Evolutionary conservation across 1,140 invertebrate species (phyloP), one percentile per base, ranked within the genome.

Genomic region (Phortica variegata): DNA sequence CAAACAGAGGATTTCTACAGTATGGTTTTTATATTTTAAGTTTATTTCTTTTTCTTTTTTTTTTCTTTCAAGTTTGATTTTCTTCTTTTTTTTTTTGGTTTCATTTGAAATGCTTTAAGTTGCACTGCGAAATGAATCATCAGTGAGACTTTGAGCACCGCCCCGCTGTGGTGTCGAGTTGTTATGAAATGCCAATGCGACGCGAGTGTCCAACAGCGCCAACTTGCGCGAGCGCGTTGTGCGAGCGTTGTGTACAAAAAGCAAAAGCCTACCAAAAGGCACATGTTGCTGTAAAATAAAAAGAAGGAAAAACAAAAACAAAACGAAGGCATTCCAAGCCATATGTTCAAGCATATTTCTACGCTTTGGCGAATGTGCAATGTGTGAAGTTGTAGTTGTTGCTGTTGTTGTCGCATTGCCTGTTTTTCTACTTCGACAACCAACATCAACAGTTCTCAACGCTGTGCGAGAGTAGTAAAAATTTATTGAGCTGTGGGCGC

Each of bases 401-500:
- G n/a, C n/a, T n/a, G n/a, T n/a, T n/a, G n/a, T n/a, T n/a, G n/a
- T n/a, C n/a, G n/a, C n/a, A n/a, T n/a, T n/a, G n/a, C n/a, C n/a
- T n/a, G n/a, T n/a, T n/a, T n/a, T n/a, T n/a, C n/a, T 45, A 51
- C 59, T 41, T 21, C 29, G 43, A 36, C 54, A 49, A 26, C 16
- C 20, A 43, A 39, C 26, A 23, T 43, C 39, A 39, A 29, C 37
- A 18, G 23, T 8, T n/a, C 32, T 34, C 32, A 34, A 13, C 32
- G 68, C 58, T 66, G 6, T 65, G 65, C 65, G 59, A 70, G 65
- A 69, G 61, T 59, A 71, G 63, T 68, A 61, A 71, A 71, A 66
- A 71, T 71, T 71, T 71, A 71, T 71, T 71, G 60, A 71, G 66
- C 66, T 71, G 66, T 71, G 66, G 66, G 66, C 66, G 66, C 66